Evolutionary conservation across 2,113 vertebrate genomes (phyloP), one percentile per base, ranked within the genome.

Genomic region (Barbus barbus): DNA sequence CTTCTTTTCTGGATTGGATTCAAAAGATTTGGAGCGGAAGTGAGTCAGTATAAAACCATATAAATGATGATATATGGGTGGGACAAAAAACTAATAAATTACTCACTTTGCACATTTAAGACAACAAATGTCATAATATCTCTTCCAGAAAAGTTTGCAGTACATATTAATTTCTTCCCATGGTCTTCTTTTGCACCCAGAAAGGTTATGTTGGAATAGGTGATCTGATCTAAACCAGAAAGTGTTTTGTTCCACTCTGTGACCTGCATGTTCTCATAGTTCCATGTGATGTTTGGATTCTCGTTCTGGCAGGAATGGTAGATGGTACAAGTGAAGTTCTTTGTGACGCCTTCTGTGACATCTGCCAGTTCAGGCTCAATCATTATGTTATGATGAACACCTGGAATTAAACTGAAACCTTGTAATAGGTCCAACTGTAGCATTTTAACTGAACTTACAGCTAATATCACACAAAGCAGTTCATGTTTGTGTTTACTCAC

Each of bases 91-190:
- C 11, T 36, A 56, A 56, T 6, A 33, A 26, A 78, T 11, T 74
- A 90, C 91, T 91, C 41, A 91, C 91, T 84, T 88, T 83, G 86
- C 84, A 92, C 76, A 5, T 65, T 71, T 81, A 92, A 88, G 26
- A 3, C 48, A 58, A 75, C 71, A 44, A 87, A 91, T 8, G 58
- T 8, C 67, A 85, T 88, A 38, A 88, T 88, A 46, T 88, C 20
- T n/a, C 79, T 86, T 31, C 28, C 38, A 5, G 7, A 1, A 85
- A 92, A 87, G 9, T 33, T 31, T 58, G 88, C 90, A 38, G 87
- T 89, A 58, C 92, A 93, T 24, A 11, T 92, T 83, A 93, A 51
- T 83, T 73, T 3, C 83, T 89, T 89, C 18, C 87, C 82, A 14
- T 91, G 3, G 78, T 93, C 90, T 2, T 36, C 78, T 46, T 91